A percentile compares a stretch with the other conserved stretches of the same genome.
Evolutionary conservation across 1,140 invertebrate species (phyloP).

Genomic region (Tenebrio molitor): DNA sequence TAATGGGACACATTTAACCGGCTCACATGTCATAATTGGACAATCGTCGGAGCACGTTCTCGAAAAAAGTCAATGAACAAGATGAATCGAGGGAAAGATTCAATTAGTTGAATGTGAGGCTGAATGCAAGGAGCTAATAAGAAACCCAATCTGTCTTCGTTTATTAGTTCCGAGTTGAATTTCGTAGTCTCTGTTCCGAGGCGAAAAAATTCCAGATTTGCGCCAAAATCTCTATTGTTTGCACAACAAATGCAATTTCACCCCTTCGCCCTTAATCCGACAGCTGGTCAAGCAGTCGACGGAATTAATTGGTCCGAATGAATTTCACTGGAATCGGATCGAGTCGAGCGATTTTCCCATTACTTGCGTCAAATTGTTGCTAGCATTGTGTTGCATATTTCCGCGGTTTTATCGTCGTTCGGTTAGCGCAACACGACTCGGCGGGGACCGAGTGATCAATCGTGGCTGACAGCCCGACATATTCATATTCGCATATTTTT

Average conservation of each 20-base stretch:
- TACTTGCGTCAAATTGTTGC: slow-evolving; percentile 13
- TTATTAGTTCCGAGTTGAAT: slow-evolving; percentile 48
- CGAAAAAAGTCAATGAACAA: slow-evolving; percentile 46
- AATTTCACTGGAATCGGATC: too few relatives aligned
- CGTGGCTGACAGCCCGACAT: slow-evolving; percentile 57
- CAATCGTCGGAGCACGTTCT: not conserved
- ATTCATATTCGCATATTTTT: slow-evolving; percentile 61
- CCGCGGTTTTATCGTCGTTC: slow-evolving; percentile 57
- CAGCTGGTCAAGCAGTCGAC: slow-evolving; percentile 36
- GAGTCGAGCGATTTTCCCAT: too few relatives aligned
- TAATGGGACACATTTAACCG: slow-evolving; percentile 34
- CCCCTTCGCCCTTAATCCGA: slow-evolving; percentile 17
- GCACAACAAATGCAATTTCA: slow-evolving; percentile 24
- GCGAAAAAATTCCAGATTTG: too few relatives aligned
- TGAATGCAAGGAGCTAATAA: slow-evolving; percentile 48
- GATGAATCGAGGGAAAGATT: slow-evolving; percentile 52
- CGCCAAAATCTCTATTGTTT: slow-evolving; percentile 12
- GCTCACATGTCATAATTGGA: not conserved
- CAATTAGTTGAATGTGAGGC: slow-evolving; percentile 49
- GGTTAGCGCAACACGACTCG: slow-evolving; percentile 49
- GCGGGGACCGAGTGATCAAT: slow-evolving; percentile 57
- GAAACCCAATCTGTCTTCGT: slow-evolving; percentile 51
- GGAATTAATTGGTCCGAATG: not conserved
- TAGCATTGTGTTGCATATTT: slow-evolving; percentile 55
- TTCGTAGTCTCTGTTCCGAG: too few relatives aligned